Conservation (phyloP, 2,888 invertebrate species). For the Leptopilina drosophilae region DNA sequence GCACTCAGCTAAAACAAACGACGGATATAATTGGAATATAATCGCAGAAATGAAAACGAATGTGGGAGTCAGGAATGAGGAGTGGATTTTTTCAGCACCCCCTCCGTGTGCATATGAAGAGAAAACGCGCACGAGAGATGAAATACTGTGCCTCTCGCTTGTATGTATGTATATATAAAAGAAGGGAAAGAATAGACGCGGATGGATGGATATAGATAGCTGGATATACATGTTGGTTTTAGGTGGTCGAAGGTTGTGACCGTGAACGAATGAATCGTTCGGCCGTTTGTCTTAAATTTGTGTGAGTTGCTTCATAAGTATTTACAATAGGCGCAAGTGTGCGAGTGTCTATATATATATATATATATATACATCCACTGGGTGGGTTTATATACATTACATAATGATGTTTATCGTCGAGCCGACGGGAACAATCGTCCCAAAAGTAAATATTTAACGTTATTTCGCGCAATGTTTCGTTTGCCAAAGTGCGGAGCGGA, state of each 20-base stretch:
- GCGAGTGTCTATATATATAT: no score
- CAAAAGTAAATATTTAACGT: slow-evolving; percentile 76
- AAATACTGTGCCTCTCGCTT: slow-evolving; percentile 9
- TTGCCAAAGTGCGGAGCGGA: slow-evolving; percentile 57
- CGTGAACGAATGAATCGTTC: slow-evolving; percentile 39
- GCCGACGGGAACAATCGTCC: slow-evolving; percentile 71
- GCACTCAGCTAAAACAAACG: slow-evolving; percentile 55
- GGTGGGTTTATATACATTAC: slow-evolving; percentile 75
- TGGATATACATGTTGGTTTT: slow-evolving; percentile 21
- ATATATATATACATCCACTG: slow-evolving; percentile 37
- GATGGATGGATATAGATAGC: background rate
- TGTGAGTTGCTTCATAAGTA: slow-evolving; percentile 46
- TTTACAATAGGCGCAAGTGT: slow-evolving; percentile 51
- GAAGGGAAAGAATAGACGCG: slow-evolving; percentile 24
- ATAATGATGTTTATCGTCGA: slow-evolving; percentile 77
- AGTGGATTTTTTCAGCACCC: slow-evolving; percentile 20
- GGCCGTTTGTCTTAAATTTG: slow-evolving; percentile 47
- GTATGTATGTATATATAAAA: background rate
- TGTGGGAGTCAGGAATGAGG: slow-evolving; percentile 13
- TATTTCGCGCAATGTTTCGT: slow-evolving; percentile 77
- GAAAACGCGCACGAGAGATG: slow-evolving; percentile 5
- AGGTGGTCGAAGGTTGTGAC: slow-evolving; percentile 31
- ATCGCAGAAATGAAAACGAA: slow-evolving; percentile 53
- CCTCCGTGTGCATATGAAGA: background rate
- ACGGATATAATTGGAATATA: slow-evolving; percentile 61